Conservation (phyloP, 2,888 invertebrate genomes). For the Dolichopus griseipennis region DNA sequence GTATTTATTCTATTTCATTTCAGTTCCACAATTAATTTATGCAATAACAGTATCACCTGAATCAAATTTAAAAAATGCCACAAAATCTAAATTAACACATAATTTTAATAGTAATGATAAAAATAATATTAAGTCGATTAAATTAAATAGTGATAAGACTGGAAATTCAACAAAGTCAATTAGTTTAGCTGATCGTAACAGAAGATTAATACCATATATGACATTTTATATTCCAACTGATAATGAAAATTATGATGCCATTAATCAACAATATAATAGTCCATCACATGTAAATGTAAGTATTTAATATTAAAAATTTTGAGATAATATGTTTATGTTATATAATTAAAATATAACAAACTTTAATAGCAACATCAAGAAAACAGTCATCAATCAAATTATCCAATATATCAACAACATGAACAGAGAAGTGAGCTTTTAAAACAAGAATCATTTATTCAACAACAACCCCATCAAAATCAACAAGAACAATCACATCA, state of each 20-base stretch:
- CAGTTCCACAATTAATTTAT: slow-evolving; percentile 43
- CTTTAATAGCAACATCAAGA: neutral
- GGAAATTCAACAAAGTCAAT: slow-evolving; percentile 23
- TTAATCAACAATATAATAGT: slow-evolving; percentile 5
- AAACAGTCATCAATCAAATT: slow-evolving; percentile 21
- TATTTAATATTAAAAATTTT: neutral
- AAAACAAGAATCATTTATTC: neutral
- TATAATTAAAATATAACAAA: neutral
- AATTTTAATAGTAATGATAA: slow-evolving; percentile 18
- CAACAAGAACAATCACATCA: neutral
- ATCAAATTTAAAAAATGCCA: slow-evolving; percentile 24
- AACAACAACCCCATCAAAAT: neutral
- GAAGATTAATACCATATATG: slow-evolving; percentile 73
- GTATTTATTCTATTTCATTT: slow-evolving; percentile 31
- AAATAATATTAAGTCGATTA: slow-evolving; percentile 17
- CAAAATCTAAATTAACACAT: slow-evolving; percentile 17
- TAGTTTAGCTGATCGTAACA: slow-evolving; percentile 52
- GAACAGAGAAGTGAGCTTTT: slow-evolving; percentile 11
- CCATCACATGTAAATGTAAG: neutral
- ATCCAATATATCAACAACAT: slow-evolving; percentile 22
- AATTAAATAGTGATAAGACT: slow-evolving; percentile 18
- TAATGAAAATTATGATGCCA: slow-evolving; percentile 5
- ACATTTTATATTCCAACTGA: slow-evolving; percentile 60
- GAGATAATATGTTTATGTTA: neutral
- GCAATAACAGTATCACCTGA: slow-evolving; percentile 45